These are phyloP conservation scores for Acipenser ruthenus DNA, from an alignment of 2,797 vertebrate species.

Conservation along the genomic window DNA sequence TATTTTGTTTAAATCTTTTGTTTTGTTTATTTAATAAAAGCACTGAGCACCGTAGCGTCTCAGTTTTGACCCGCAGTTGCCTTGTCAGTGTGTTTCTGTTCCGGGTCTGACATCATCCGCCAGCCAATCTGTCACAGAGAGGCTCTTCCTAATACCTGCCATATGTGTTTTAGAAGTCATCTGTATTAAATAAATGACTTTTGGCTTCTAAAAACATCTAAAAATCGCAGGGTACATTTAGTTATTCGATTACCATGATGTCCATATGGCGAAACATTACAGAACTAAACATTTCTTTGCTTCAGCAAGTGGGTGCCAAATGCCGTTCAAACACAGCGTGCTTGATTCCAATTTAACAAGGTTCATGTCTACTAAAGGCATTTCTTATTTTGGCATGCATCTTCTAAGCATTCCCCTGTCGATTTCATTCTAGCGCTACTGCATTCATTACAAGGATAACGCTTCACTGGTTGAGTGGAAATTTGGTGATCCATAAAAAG, in stretches of 20 bases:
- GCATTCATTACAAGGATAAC: not conserved
- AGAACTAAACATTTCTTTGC: constrained; percentile 10
- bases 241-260: not conserved
- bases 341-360: not conserved
- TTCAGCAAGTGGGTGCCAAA: constrained; percentile 9
- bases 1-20: too few species aligned
- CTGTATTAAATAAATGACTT: not conserved
- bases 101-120: too few species aligned
- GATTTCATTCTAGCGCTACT: not conserved
- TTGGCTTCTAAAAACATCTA: not conserved
- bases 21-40: too few species aligned
- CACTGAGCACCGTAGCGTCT: too few species aligned
- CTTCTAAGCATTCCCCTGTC: constrained; percentile 2
- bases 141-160: too few species aligned
- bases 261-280: constrained; percentile 5
- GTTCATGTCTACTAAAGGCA: not conserved
- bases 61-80: too few species aligned
- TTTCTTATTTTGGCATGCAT: not conserved
- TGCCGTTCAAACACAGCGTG: not conserved
- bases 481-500: too few species aligned
- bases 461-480: not conserved
- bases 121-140: too few species aligned
- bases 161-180: too few species aligned
- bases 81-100: too few species aligned
- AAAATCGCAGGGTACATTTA: constrained; percentile 7